A percentile compares a stretch with the other conserved stretches of the same genome.
phyloP scores from a whole-genome alignment of 2,888 invertebrate species.

The Eupithecia dodoneata region DNA sequence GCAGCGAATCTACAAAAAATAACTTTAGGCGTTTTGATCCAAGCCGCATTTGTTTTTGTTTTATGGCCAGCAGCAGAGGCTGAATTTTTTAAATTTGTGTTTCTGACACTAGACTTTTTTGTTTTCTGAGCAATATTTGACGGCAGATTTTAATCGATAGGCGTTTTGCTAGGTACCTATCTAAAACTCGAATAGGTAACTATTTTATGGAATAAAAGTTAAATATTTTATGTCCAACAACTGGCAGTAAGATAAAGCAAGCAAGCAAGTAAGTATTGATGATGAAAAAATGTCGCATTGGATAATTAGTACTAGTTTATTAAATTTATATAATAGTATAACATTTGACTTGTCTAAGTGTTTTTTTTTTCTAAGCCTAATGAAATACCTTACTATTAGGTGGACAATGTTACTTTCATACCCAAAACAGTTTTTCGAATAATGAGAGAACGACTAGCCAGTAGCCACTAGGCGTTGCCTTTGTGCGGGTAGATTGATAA shows the following conservation, averaged over 20 bases:
- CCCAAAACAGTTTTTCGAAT: constrained; percentile 45
- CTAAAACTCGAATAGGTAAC: neutral
- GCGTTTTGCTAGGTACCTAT: neutral
- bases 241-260: neutral
- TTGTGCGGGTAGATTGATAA: constrained; percentile 77
- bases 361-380: too few relatives aligned
- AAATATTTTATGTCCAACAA: neutral
- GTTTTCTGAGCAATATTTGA: constrained; percentile 18
- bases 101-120: constrained; percentile 26
- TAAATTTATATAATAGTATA: too few relatives aligned
- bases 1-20: constrained; percentile 51
- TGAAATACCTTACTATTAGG: too few relatives aligned
- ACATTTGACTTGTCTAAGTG: too few relatives aligned
- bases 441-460: constrained; percentile 51
- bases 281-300: neutral
- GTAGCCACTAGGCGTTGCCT: constrained; percentile 61
- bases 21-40: constrained; percentile 45
- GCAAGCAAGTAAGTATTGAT: neutral
- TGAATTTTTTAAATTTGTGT: constrained; percentile 38
- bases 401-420: constrained; percentile 26
- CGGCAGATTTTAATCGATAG: constrained; percentile 10
- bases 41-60: constrained; percentile 44
- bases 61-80: constrained; percentile 36
- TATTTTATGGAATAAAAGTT: neutral
- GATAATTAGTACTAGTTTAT: neutral